Evolutionary conservation across 2,113 vertebrate genomes (phyloP), one percentile per base, ranked within the genome.

Genomic region (Corydoras maculifer): DNA sequence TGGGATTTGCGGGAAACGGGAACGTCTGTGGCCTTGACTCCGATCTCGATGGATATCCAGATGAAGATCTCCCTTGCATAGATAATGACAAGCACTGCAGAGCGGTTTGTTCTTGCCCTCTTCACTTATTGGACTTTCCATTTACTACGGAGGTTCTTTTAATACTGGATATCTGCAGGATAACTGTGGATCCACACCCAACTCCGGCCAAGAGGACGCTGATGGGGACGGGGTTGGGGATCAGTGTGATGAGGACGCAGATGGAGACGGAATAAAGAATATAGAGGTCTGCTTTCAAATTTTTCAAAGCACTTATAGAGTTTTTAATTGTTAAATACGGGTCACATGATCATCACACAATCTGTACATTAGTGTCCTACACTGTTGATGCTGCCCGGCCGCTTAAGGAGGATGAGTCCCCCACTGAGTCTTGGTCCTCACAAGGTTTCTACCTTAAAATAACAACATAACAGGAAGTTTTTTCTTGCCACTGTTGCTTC

Each of bases 1-100:
- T 94, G 67, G 93, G 92, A 65, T 94, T 92, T 90, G 93, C 92
- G 1, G 93, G 93, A 29, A 94, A 94, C 0, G 93, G 93, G 7
- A 91, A 94, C 0, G 88, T 91, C 18, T 94, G 93, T 0, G 93
- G 92, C 1, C 83, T 76, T 0, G 93, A 94, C 86, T 92, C 92
- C 0, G 93, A 94, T 79, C 90, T 94, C 0, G 93, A 94, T 0
- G 92, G 93, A 12, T 94, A 93, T 76, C 93, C 93, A 0, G 93
- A 94, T 0, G 86, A 90, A 58, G 85, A 91, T 0, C 85, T 94
- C 73, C 93, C 93, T 31, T 94, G 93, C 84, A 94, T 93, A 0
- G 92, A 94, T 79, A 94, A 93, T 31, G 80, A 93, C 79, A 91
- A 91, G 60, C 91, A 93, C 75, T 94, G 93, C 83, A 85, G 88